Base-by-base conservation (phyloP, 2,888 invertebrate genomes). In the Himalopsyche japonica region DNA sequence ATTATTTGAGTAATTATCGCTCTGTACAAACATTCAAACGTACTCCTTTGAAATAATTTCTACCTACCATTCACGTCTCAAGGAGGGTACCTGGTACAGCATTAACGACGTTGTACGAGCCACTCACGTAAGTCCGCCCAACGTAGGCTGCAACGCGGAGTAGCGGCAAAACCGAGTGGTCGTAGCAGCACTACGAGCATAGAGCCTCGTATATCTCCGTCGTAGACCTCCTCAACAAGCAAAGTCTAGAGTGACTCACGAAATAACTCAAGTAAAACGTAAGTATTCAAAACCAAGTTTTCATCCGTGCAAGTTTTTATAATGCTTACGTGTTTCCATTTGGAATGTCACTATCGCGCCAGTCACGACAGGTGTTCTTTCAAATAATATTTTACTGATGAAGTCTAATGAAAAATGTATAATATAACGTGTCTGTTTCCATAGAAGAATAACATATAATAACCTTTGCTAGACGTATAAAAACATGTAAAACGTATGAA, bases 71-170 rank as follows among this genome's bases (percentile, higher is more conserved):
- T 27, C 37, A 70, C 70, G 80, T 64, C 70, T 81, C 64, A 70
- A 81, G 80, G 70, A 43, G 64, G 27, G 70, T 79, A 82, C 82
- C 37, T 79, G 79, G 78, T 64, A 79, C 18, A 64, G 49, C 57
- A 48, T 82, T 79, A 83, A 83, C 83, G 47, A 83, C 76, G 70
- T 76, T 79, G 79, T 79, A 83, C 30, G 79, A 70, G 64, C 83
- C 83, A 83, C 83, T 83, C 70, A 82, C 27, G 83, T 79, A 64
- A 83, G 80, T 70, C 79, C 37, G 81, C 32, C n/a, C 8, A 10
- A 15, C 32, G 80, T 49, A 49, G 34, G 64, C 43, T 20, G 34
- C 43, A 34, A 70, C 20, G 34, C 37, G 43, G 77, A n/a, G 77
- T 34, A 43, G 37, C 34, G 34, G 34, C 37, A 77, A 18, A 12